Percentiles rank a stretch among this genome's conserved stretches.
Conservation (phyloP, 2,113 vertebrate species). For the Pithys albifrons region DNA sequence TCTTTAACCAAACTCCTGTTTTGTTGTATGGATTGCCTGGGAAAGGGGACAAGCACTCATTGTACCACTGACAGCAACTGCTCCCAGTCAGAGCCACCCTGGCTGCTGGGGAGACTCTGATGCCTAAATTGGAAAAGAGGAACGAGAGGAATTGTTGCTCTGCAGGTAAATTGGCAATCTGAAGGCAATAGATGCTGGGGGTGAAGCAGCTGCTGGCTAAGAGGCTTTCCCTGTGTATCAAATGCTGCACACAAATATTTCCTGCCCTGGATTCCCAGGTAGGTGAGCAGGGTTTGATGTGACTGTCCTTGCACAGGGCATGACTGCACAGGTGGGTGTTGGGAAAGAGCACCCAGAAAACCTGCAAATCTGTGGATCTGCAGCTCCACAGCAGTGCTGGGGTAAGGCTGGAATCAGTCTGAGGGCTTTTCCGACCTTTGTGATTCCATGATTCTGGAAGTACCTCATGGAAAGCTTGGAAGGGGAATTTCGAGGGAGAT, state of each 20-base stretch:
- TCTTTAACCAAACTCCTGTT: not conserved
- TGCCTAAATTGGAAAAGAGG: accelerated
- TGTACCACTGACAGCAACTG: not conserved
- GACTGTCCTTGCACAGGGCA: not conserved
- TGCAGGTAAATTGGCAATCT: accelerated
- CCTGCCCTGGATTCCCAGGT: not conserved
- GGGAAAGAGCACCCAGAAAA: not conserved
- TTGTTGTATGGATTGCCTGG: not conserved
- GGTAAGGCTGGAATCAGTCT: not conserved
- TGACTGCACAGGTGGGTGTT: not conserved
- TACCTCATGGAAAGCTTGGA: not conserved
- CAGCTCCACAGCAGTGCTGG: accelerated
- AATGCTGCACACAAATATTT: not conserved
- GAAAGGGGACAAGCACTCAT: not conserved
- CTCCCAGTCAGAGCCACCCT: not conserved
- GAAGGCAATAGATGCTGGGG: not conserved
- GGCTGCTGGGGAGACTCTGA: not conserved
- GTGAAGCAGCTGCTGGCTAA: not conserved
- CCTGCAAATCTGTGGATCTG: not conserved
- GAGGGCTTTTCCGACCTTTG: not conserved
- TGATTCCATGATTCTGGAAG: not conserved
- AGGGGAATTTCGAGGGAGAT: not conserved
- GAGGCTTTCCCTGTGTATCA: not conserved
- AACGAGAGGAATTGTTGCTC: not conserved
- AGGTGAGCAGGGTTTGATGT: not conserved